These are phyloP conservation scores for Acronicta leporina DNA, from an alignment of 2,888 invertebrate species.

Conservation along the genomic window DNA sequence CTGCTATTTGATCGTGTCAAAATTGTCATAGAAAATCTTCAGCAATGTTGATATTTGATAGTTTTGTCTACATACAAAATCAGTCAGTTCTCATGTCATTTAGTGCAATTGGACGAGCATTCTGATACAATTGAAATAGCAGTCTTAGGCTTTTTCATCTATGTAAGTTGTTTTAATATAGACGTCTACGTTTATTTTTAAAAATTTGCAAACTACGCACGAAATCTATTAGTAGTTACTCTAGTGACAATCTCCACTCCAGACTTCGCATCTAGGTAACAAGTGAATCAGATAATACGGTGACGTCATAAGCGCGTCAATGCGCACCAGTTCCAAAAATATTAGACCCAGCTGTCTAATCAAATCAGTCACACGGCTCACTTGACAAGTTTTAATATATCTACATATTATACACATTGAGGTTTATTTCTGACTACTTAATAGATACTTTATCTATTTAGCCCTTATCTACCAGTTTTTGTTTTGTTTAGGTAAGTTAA, in stretches of 20 bases:
- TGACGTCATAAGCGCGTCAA: constrained; percentile 47
- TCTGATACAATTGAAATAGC: too few species aligned
- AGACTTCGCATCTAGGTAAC: constrained; percentile 43
- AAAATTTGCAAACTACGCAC: constrained; percentile 28
- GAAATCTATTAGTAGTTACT: constrained; percentile 36
- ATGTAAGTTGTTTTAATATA: too few species aligned
- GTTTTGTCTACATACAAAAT: too few species aligned
- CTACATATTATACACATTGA: background rate
- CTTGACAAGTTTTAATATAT: constrained; percentile 6
- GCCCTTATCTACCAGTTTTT: too few species aligned
- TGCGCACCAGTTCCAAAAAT: constrained; percentile 46
- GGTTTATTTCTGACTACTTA: background rate
- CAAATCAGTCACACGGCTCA: constrained; percentile 28
- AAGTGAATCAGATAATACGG: constrained; percentile 56
- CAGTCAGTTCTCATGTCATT: too few species aligned
- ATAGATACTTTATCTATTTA: background rate
- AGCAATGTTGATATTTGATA: too few species aligned
- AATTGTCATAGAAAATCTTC: too few species aligned
- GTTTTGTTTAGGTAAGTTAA: too few species aligned
- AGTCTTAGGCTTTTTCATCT: too few species aligned
- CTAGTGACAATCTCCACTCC: constrained; percentile 42
- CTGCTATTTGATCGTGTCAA: too few species aligned
- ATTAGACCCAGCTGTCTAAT: constrained; percentile 49
- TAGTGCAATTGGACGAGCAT: too few species aligned
- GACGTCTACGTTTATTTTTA: constrained; percentile 6